phyloP scores from a whole-genome alignment of 2,113 vertebrate species.

The Pachyramphus minor region DNA sequence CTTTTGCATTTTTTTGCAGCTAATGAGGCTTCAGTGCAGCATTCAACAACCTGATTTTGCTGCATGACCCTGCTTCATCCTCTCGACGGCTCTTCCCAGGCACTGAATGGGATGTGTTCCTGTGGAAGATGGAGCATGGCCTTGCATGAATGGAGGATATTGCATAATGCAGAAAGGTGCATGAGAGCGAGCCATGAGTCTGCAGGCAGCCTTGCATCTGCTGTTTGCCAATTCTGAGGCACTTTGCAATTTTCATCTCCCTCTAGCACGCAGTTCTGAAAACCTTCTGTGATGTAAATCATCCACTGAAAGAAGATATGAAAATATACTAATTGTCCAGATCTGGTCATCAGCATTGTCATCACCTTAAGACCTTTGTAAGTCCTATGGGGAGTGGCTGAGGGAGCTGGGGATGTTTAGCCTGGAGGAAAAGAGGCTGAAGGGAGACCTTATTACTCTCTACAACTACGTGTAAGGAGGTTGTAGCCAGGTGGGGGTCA shows the following conservation, averaged over 20 bases:
- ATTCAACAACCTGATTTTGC: not conserved
- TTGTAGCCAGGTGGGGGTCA: not conserved
- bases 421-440: not conserved
- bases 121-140: not conserved
- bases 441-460: not conserved
- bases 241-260: not conserved
- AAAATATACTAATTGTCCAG: not conserved
- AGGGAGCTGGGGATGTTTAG: not conserved
- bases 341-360: not conserved
- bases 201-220: not conserved
- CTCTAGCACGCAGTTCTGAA: not conserved
- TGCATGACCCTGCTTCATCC: not conserved
- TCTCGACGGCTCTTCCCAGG: not conserved
- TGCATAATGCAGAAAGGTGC: not conserved
- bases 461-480: not conserved
- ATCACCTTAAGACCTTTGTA: not conserved
- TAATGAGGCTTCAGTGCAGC: not conserved
- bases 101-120: not conserved
- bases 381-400: not conserved
- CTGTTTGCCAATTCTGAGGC: not conserved
- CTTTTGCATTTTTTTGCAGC: not conserved
- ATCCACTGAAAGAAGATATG: not conserved
- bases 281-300: not conserved
- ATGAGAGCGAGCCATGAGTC: rapidly evolving
- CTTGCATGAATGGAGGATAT: not conserved